Conservation (phyloP, 2,797 vertebrate genomes). For the Iguana delicatissima region DNA sequence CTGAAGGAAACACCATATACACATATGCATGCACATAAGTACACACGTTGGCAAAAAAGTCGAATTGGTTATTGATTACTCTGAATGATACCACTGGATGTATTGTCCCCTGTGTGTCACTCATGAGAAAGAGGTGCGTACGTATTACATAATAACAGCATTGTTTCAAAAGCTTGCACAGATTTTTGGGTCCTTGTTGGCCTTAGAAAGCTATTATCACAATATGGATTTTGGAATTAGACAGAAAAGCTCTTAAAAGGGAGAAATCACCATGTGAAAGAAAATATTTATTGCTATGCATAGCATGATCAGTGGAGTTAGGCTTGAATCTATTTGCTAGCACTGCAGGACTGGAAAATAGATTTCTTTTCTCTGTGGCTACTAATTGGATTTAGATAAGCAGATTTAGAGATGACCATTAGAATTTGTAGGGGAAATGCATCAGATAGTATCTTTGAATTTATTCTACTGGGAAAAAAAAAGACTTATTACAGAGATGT, state of each 20-base stretch:
- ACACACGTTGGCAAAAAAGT: too few species aligned
- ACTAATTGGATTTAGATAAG: constrained; percentile 29
- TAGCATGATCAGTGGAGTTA: neutral
- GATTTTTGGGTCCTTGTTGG: too few species aligned
- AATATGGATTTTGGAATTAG: too few species aligned
- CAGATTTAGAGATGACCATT: constrained; percentile 47
- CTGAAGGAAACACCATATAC: too few species aligned
- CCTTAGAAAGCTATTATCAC: too few species aligned
- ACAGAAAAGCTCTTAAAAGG: neutral
- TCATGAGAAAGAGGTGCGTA: neutral
- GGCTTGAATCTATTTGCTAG: constrained; percentile 10
- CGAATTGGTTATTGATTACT: too few species aligned
- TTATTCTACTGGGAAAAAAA: constrained; percentile 14
- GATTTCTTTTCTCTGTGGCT: constrained; percentile 22
- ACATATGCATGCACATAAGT: too few species aligned
- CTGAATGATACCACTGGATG: too few species aligned
- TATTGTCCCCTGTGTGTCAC: neutral
- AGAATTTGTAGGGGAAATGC: constrained; percentile 31
- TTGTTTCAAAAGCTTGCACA: too few species aligned
- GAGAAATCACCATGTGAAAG: neutral
- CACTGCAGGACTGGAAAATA: constrained; percentile 23
- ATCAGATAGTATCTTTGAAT: constrained; percentile 30
- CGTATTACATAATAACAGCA: neutral
- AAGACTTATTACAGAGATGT: constrained; percentile 5
- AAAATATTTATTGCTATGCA: constrained; percentile 19